Conservation (phyloP, 2,888 invertebrate species). For the Xestia sexstrigata region DNA sequence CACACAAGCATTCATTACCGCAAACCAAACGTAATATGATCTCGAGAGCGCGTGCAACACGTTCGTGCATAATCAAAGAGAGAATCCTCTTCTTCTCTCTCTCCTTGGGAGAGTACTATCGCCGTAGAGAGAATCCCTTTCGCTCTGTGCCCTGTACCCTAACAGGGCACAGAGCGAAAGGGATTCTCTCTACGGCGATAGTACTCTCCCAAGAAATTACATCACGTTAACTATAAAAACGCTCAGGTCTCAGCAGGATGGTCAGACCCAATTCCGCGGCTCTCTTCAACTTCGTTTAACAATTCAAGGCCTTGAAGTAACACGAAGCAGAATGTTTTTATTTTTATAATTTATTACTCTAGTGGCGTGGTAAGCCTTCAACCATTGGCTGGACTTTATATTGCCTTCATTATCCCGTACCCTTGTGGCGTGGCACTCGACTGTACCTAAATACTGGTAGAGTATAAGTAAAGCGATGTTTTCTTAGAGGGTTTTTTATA, state of each 20-base stretch:
- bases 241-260: slow-evolving; percentile 15
- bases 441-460: slow-evolving; percentile 32
- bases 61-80: slow-evolving; percentile 9
- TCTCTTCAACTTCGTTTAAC: slow-evolving; percentile 43
- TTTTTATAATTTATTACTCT: slow-evolving; percentile 59
- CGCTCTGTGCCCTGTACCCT: slow-evolving; percentile 5
- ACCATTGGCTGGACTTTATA: slow-evolving; percentile 54
- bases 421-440: slow-evolving; percentile 51
- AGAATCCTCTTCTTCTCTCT: too few relatives aligned
- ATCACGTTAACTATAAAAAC: slow-evolving; percentile 29
- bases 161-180: too few relatives aligned
- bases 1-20: slow-evolving; percentile 2
- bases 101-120: too few relatives aligned
- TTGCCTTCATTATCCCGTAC: slow-evolving; percentile 64
- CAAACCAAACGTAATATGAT: slow-evolving; percentile 1
- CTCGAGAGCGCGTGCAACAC: neutral
- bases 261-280: slow-evolving; percentile 20
- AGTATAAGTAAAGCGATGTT: slow-evolving; percentile 41
- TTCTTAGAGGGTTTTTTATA: slow-evolving; percentile 47
- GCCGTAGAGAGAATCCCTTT: neutral
- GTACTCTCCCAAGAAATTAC: slow-evolving; percentile 29
- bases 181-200: slow-evolving; percentile 4
- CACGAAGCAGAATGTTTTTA: slow-evolving; percentile 49
- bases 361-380: slow-evolving; percentile 42
- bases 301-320: slow-evolving; percentile 48